Evolutionary conservation across 2,888 invertebrate species (phyloP).

Genomic region (Eubasilissa splendida): DNA sequence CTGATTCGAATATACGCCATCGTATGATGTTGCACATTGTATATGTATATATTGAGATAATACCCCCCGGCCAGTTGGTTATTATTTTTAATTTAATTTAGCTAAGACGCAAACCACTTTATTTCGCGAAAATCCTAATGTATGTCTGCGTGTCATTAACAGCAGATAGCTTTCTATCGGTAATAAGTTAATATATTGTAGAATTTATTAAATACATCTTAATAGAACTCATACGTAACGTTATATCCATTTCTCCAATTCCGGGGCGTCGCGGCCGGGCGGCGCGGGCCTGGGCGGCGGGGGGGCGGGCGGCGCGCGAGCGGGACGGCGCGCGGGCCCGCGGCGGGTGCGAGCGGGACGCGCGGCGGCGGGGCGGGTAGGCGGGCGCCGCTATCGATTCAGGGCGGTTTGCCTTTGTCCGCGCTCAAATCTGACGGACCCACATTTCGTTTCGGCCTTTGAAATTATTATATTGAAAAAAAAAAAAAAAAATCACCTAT

Average conservation of each 20-base stretch:
- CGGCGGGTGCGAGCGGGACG: conserved; percentile 28
- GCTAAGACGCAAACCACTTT: background rate
- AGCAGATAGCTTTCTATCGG: too few relatives aligned
- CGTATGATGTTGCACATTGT: too few relatives aligned
- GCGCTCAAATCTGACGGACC: conserved; percentile 32
- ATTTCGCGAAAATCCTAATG: background rate
- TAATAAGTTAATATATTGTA: too few relatives aligned
- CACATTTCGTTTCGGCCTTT: conserved; percentile 9
- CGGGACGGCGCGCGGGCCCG: conserved; percentile 9
- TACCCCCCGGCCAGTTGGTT: too few relatives aligned
- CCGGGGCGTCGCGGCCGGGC: background rate
- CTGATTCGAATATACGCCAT: too few relatives aligned
- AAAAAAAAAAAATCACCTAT: too few relatives aligned
- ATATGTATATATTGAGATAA: too few relatives aligned
- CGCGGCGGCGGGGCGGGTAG: conserved; percentile 14
- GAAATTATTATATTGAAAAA: background rate
- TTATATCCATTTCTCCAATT: too few relatives aligned
- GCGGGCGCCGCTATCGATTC: conserved; percentile 53
- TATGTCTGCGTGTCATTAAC: background rate
- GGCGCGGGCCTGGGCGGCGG: background rate
- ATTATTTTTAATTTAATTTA: too few relatives aligned
- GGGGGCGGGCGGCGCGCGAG: conserved; percentile 19
- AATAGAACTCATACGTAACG: too few relatives aligned
- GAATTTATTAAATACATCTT: too few relatives aligned
- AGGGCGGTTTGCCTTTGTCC: conserved; percentile 55